These are phyloP conservation scores for Nematolebias whitei DNA, from an alignment of 2,113 vertebrate species.

Conservation along the genomic window DNA sequence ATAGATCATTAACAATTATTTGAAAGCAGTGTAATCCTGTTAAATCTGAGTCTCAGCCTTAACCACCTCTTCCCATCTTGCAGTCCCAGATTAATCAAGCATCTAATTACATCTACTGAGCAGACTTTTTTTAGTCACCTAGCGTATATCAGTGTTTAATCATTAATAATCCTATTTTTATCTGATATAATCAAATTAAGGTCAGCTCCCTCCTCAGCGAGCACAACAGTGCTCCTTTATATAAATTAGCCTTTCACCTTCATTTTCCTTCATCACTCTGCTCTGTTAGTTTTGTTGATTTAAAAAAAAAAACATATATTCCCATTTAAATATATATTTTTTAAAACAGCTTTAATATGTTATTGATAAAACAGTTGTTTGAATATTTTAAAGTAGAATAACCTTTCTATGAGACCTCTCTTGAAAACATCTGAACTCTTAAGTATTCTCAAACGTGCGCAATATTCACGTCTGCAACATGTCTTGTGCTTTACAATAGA, in stretches of 20 bases:
- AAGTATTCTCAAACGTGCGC: neutral
- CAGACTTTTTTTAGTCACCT: neutral
- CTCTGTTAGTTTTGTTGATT: neutral
- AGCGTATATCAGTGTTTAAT: neutral
- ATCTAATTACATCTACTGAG: neutral
- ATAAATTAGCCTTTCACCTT: neutral
- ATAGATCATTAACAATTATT: constrained; percentile 5
- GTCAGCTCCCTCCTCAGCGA: neutral
- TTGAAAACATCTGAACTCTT: no score
- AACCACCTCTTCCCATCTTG: neutral
- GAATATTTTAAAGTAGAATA: no score
- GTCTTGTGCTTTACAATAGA: constrained; percentile 3
- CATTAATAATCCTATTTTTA: neutral
- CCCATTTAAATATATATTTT: no score
- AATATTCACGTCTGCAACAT: neutral
- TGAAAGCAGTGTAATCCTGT: neutral
- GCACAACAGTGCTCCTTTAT: neutral
- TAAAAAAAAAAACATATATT: no score
- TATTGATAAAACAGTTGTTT: no score
- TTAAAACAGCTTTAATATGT: no score
- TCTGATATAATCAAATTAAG: neutral
- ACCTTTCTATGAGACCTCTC: no score
- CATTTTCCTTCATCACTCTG: neutral
- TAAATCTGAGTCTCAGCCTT: neutral
- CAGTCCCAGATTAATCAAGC: neutral